These are phyloP conservation scores for Danio aesculapii DNA, from an alignment of 2,797 vertebrate species.

Conservation along the genomic window DNA sequence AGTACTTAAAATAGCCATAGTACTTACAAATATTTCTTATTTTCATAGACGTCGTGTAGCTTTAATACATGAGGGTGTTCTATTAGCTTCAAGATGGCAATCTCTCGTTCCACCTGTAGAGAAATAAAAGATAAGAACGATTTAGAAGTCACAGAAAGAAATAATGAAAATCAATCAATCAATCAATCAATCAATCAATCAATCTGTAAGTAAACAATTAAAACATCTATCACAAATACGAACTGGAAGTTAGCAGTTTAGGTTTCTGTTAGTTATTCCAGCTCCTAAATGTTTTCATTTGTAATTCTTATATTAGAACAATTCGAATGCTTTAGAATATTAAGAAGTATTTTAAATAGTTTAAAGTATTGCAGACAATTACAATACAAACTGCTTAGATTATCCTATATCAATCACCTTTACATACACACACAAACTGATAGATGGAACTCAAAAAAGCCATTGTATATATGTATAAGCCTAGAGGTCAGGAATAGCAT, in stretches of 20 bases:
- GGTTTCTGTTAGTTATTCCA: background rate
- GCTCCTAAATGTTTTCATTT: background rate
- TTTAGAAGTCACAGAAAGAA: background rate
- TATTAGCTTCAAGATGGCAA: slow-evolving; percentile 97
- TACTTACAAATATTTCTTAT: slow-evolving; percentile 99
- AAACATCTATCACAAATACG: too few species aligned
- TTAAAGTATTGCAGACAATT: too few species aligned
- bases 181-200: too few species aligned
- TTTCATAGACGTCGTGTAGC: slow-evolving; percentile 97
- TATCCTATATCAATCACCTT: too few species aligned
- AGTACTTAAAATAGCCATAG: background rate
- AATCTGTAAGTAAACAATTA: too few species aligned
- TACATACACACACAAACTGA: background rate
- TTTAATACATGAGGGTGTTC: slow-evolving; percentile 98
- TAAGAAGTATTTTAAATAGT: too few species aligned
- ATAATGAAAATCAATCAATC: background rate
- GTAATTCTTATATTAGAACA: background rate
- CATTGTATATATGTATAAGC: background rate
- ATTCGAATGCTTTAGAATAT: too few species aligned
- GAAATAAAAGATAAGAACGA: slow-evolving; percentile 60
- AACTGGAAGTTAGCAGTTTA: too few species aligned
- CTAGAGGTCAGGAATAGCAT: background rate
- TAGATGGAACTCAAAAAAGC: background rate
- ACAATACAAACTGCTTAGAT: too few species aligned
- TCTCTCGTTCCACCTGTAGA: slow-evolving; percentile 95